These are phyloP conservation scores for Chiloscyllium plagiosum DNA, from an alignment of 2,113 vertebrate genomes.

Conservation along the genomic window DNA sequence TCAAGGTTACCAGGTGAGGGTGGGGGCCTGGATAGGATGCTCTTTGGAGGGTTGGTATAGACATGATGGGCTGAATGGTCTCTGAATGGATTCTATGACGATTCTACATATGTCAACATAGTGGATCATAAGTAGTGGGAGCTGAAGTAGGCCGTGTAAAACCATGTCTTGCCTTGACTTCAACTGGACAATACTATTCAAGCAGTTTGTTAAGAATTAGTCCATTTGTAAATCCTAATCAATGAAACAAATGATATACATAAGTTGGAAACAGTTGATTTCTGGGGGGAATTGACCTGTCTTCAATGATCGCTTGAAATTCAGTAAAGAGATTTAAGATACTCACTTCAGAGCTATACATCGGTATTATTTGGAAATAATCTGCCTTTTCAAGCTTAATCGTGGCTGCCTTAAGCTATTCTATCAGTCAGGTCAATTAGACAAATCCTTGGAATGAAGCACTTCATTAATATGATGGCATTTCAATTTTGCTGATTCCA, in stretches of 20 bases:
- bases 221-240: neutral
- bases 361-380: neutral
- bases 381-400: neutral
- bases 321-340: neutral
- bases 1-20: too few relatives aligned
- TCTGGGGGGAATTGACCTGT: neutral
- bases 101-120: too few relatives aligned
- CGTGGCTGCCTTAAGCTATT: neutral
- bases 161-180: neutral
- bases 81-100: too few relatives aligned
- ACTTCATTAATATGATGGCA: neutral
- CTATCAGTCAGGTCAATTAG: neutral
- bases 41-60: too few relatives aligned
- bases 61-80: too few relatives aligned
- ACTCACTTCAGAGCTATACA: neutral
- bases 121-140: too few relatives aligned
- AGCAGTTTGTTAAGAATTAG: neutral
- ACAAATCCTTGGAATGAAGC: neutral
- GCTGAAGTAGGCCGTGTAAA: too few relatives aligned
- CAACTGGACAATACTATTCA: neutral
- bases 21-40: too few relatives aligned
- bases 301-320: neutral
- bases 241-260: neutral
- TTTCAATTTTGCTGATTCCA: neutral
- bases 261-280: neutral